Evolutionary conservation across 2,888 invertebrate genomes (phyloP).

Genomic region (Aethes cnicana): DNA sequence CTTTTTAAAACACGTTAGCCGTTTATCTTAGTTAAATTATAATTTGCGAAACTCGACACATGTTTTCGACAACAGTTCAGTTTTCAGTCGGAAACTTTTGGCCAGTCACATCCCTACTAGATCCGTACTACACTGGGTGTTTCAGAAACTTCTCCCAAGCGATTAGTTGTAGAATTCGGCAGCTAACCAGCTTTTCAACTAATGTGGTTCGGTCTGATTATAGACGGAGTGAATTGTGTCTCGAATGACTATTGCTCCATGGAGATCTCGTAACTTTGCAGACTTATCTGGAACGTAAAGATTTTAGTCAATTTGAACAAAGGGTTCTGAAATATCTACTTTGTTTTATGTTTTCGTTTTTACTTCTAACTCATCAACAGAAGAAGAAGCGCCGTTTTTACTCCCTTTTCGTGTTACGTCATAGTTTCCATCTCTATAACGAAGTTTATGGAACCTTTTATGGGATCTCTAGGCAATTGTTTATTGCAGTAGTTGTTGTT

Average conservation of each 20-base stretch:
- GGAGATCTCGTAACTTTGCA: no score
- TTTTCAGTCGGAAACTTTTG: slow-evolving; percentile 3
- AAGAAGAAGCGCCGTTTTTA: slow-evolving; percentile 22
- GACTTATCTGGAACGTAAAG: slow-evolving; percentile 1
- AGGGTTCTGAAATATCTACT: neutral
- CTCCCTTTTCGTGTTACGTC: slow-evolving; percentile 8
- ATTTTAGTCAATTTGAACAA: neutral
- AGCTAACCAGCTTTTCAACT: slow-evolving; percentile 43
- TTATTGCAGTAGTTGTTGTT: slow-evolving; percentile 30
- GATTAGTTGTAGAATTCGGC: slow-evolving; percentile 46
- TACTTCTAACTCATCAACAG: slow-evolving; percentile 10
- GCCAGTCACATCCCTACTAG: slow-evolving; percentile 1
- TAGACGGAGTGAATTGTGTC: slow-evolving; percentile 7
- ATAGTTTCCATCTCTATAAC: slow-evolving; percentile 3
- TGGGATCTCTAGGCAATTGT: slow-evolving; percentile 22
- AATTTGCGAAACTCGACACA: neutral
- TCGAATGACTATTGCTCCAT: slow-evolving; percentile 10
- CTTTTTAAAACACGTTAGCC: no score
- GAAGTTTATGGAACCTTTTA: slow-evolving; percentile 28
- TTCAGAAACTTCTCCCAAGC: slow-evolving; percentile 37
- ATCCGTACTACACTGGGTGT: slow-evolving; percentile 30
- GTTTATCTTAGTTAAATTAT: slow-evolving; percentile 5
- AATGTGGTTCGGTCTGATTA: slow-evolving; percentile 34
- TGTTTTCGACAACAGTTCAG: slow-evolving; percentile 2
- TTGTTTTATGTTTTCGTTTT: no score